These are phyloP conservation scores for Australoheros facetus DNA, from an alignment of 2,797 vertebrate genomes.

Conservation along the genomic window DNA sequence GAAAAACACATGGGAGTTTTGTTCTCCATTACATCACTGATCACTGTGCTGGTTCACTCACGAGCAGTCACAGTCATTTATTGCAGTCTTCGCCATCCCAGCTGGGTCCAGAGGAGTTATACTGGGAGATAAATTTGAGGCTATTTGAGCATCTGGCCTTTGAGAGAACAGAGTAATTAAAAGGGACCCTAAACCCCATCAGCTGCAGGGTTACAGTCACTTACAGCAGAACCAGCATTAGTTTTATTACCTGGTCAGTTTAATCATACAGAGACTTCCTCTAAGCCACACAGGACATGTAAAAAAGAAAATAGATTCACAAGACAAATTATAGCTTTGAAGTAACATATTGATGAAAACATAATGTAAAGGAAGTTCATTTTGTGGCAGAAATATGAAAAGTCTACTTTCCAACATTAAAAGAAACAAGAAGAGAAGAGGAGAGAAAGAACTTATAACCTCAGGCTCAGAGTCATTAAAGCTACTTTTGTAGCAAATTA, in stretches of 20 bases:
- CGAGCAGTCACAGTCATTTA: slow-evolving; percentile 50
- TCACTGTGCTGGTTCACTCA: slow-evolving; percentile 5
- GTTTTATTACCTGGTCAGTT: slow-evolving; percentile 4
- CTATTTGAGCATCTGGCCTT: slow-evolving; percentile 60
- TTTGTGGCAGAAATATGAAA: neutral
- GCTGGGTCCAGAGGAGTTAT: slow-evolving; percentile 59
- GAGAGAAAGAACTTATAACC: slow-evolving; percentile 11
- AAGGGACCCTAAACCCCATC: slow-evolving; percentile 55
- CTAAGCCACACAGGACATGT: slow-evolving; percentile 6
- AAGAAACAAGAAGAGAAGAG: neutral
- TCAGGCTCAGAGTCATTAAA: slow-evolving; percentile 33
- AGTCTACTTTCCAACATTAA: neutral
- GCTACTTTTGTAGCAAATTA: slow-evolving; percentile 36
- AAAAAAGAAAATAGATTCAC: neutral
- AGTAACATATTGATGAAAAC: neutral
- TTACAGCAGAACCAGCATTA: slow-evolving; percentile 5
- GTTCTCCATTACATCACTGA: neutral
- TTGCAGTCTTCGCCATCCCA: slow-evolving; percentile 52
- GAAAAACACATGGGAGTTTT: neutral
- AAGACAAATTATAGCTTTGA: neutral
- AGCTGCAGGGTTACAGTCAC: slow-evolving; percentile 23
- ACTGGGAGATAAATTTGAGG: slow-evolving; percentile 41
- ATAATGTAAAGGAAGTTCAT: neutral
- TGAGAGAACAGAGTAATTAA: slow-evolving; percentile 77
- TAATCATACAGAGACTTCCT: neutral